Base-by-base conservation (phyloP, 2,113 vertebrate genomes). In the Xenopus laevis region DNA sequence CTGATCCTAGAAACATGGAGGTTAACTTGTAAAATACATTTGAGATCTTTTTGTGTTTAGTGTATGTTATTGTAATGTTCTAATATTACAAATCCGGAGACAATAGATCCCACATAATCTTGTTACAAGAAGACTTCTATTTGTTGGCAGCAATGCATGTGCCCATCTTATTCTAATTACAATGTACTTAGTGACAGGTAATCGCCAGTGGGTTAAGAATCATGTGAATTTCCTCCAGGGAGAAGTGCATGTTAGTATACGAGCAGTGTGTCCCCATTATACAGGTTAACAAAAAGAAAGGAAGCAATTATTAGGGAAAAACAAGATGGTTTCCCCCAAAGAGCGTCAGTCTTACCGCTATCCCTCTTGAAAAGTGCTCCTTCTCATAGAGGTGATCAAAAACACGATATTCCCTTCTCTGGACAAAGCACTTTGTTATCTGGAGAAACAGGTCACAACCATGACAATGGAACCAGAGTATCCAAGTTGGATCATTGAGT, bases 381-480 rank as follows among this genome's bases (percentile, higher is more conserved):
- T 89, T 91, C 81, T 93, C 89, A 73, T 77, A 82, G 78, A 87
- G 84, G 69, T 89, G 92, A 85, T 91, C 89, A 89, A 93, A 91
- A 86, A 91, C 84, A 80, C 89, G 89, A 84, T 83, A 89, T 86
- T 93, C 92, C 89, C 88, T 90, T 90, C 88, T 92, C 88, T 92
- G 90, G 86, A 87, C 89, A 86, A 92, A 85, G 89, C 85, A 88
- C 88, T 90, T 93, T 91, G 87, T 91, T 85, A 92, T 92, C 91
- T 92, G 91, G 85, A 85, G 87, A 87, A 86, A 84, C 82, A 86
- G 79, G 74, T 71, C 81, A 83, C 79, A 80, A 67, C 60, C 53
- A 72, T 71, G 69, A 77, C 52, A 71, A 50, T 71, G 57, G 67
- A 72, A 65, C 66, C 69, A 47, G 66, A 13, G 61, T 59, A 47